Evolutionary conservation across 2,888 invertebrate species (phyloP).

Genomic region (Griposia aprilina): DNA sequence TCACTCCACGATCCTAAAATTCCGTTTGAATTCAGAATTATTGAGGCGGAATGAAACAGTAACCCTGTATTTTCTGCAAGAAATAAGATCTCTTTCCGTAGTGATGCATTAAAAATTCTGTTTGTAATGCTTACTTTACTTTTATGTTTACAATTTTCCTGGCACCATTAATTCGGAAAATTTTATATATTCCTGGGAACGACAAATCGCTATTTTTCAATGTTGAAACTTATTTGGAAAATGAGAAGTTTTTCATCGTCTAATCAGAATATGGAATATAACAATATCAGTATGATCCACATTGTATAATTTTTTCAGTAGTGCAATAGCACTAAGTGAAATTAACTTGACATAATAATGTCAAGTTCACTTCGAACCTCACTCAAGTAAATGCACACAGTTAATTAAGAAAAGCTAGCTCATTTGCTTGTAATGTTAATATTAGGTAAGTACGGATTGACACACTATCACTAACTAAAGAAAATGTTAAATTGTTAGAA

Average conservation of each 20-base stretch:
- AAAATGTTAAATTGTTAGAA: not conserved
- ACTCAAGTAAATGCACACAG: not conserved
- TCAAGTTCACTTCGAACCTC: not conserved
- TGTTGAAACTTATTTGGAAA: not conserved
- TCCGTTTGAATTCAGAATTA: not conserved
- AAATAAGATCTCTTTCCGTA: conserved; percentile 4
- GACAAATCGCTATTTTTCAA: not conserved
- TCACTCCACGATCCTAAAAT: not conserved
- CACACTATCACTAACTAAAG: not conserved
- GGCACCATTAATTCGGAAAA: not conserved
- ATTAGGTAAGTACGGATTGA: not conserved
- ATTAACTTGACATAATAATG: too few species aligned
- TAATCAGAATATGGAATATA: not conserved
- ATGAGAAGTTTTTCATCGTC: too few species aligned
- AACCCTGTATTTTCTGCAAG: not conserved
- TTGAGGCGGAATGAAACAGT: not conserved
- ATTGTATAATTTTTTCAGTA: not conserved
- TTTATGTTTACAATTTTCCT: not conserved
- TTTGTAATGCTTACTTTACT: not conserved
- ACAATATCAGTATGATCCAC: not conserved
- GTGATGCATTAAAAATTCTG: not conserved
- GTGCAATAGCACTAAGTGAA: too few species aligned
- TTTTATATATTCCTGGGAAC: not conserved
- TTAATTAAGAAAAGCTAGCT: not conserved
- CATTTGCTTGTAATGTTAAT: not conserved